Evolutionary conservation across 2,888 invertebrate species (phyloP), one percentile per base, ranked within the genome.

Genomic region (Conomelus anceps): DNA sequence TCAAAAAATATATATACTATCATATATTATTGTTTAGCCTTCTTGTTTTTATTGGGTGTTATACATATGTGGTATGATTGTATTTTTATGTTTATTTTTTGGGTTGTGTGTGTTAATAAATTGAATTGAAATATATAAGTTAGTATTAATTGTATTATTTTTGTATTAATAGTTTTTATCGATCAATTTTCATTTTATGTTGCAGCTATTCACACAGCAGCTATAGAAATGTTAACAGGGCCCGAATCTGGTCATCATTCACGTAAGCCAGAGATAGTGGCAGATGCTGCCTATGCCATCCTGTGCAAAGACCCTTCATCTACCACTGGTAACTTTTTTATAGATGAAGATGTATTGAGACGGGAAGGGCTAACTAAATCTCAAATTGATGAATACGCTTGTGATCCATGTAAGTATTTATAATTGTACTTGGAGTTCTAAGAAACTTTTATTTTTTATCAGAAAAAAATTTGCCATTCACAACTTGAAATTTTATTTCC

Each of bases 201-300:
- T 63, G 20, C 63, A 97, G 98, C 97, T 11, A 98, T 99, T 92
- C 95, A 96, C 89, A 99, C 99, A 0, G 99, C 99, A 0, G 99
- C 99, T 13, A 97, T 98, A 91, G 96, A 97, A 93, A 97, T 98
- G 97, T 92, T 98, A 89, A 95, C 96, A 0, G 98, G 97, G 0
- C 92, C 92, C 23, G 96, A 95, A 22, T 94, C 96, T 0, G 94
- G 94, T 0, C 94, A 95, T 41, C 93, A 94, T 91, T 97, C 97
- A 91, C 94, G 98, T 87, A 97, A 96, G 92, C 96, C 96, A 0
- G 97, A 98, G 23, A 98, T 98, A 90, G 95, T 98, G 93, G 96
- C 97, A 0, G 98, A 98, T 93, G 98, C 98, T 3, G 98, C 98
- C 0, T 98, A 98, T 93, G 95, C 95, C 9, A 96, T 98, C 92